Evolutionary conservation across 2,113 vertebrate species (phyloP).

Genomic region (Thamnaconus septentrionalis): DNA sequence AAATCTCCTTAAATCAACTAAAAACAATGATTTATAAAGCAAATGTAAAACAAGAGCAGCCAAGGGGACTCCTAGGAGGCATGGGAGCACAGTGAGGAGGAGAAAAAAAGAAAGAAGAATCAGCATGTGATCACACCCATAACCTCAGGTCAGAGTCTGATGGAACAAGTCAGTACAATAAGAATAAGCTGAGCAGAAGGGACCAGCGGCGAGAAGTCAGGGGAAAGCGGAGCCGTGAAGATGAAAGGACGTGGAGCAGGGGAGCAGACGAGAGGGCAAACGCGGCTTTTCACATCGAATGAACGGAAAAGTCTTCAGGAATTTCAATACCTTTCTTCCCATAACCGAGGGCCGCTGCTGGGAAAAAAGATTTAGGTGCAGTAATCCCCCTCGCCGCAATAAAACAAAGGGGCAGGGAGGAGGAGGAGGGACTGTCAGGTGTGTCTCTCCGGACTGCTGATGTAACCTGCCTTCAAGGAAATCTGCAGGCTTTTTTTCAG

Average conservation of each 20-base stretch:
- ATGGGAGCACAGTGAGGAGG: constrained; percentile 1
- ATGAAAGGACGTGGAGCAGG: constrained; percentile 15
- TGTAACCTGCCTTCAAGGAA: constrained; percentile 42
- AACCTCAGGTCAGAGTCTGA: constrained; percentile 28
- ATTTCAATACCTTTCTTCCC: constrained; percentile 54
- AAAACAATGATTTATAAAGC: too few relatives aligned
- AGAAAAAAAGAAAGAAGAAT: constrained; percentile 21
- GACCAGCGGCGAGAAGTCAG: neutral
- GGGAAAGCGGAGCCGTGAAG: neutral
- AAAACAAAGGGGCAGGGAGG: constrained; percentile 42
- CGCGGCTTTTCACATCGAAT: constrained; percentile 24
- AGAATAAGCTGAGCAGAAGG: neutral
- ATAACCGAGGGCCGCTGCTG: constrained; percentile 40
- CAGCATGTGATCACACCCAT: constrained; percentile 15
- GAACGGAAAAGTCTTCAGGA: constrained; percentile 39
- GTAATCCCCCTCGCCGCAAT: constrained; percentile 58
- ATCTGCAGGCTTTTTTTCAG: constrained; percentile 29
- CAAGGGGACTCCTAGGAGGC: too few relatives aligned
- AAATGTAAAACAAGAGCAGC: too few relatives aligned
- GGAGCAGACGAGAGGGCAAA: constrained; percentile 7
- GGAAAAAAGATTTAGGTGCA: constrained; percentile 49
- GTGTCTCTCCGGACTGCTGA: constrained; percentile 37
- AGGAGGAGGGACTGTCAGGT: constrained; percentile 34
- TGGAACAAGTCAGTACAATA: neutral
- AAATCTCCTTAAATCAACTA: too few relatives aligned